Conservation (phyloP, 1,140 invertebrate genomes). For the Leptestheria dahalacensis region DNA sequence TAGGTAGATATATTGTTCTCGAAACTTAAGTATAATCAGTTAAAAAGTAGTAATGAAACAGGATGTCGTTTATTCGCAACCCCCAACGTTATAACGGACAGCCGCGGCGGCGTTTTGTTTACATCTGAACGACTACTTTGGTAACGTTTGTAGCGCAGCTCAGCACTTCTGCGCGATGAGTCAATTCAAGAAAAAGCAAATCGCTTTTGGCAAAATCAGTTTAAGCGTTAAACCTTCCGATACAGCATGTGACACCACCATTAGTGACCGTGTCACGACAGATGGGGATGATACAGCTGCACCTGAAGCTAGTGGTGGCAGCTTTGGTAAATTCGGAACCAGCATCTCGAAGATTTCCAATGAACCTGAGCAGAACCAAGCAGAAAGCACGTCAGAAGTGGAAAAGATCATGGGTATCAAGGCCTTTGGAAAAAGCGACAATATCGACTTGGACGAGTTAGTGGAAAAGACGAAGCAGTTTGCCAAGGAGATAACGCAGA, state of each 20-base stretch:
- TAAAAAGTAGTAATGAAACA: too few species aligned
- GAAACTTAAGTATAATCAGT: too few species aligned
- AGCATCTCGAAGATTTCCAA: background rate
- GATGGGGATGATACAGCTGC: background rate
- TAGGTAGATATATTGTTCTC: too few species aligned
- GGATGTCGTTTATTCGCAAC: too few species aligned
- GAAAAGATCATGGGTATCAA: constrained; percentile 24
- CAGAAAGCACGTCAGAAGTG: constrained; percentile 8
- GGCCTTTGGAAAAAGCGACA: constrained; percentile 22
- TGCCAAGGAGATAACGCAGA: constrained; percentile 21
- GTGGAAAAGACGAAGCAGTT: constrained; percentile 20
- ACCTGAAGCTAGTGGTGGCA: background rate
- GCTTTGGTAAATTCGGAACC: constrained; percentile 12
- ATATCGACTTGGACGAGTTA: constrained; percentile 20
- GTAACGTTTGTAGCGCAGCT: too few species aligned
- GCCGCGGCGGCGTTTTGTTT: too few species aligned
- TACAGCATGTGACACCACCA: too few species aligned
- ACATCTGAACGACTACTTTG: too few species aligned
- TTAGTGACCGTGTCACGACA: background rate
- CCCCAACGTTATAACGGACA: too few species aligned
- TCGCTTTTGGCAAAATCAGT: constrained; percentile 14
- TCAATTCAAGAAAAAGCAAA: background rate
- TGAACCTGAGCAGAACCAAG: background rate
- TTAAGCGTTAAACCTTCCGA: background rate
- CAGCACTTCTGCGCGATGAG: too few species aligned